Base-by-base conservation (phyloP, 2,888 invertebrate species). In the Zaprionus obscuricornis region DNA sequence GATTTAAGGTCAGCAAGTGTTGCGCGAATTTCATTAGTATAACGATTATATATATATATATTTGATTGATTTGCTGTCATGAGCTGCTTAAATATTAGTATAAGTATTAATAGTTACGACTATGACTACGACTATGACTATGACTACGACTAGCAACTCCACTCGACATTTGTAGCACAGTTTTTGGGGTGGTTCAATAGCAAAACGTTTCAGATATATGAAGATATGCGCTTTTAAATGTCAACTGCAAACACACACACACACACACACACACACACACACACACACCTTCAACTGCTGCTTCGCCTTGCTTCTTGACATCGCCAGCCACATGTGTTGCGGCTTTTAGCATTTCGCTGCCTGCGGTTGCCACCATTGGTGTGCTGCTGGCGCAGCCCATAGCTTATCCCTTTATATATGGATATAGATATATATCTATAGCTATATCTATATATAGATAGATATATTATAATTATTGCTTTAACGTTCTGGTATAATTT, bases 301-400 rank as follows among this genome's bases (percentile, higher is more conserved):
- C 76, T 73, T 87, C 88, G 43, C 88, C 87, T 45, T 76, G 73
- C 69, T 83, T 68, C 40, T 85, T 77, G 33, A 83, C 88, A 72
- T 87, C 86, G 46, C 70, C 59, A 49, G 86, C 86, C 74, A 64
- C 87, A 79, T 88, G 87, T 73, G 85, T 76, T 63, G 88, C 88
- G 47, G 87, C 85, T 65, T 88, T 88, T 51, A 88, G 64, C 75
- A 88, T 87, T 77, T 88, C 88, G 79, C 87, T 88, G 63, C 88
- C 88, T 45, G 86, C 86, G 16, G 88, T 88, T 56, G 88, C 88
- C 70, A 88, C 75, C 88, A 88, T 87, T 49, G 88, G 88, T 36
- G 87, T 86, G 81, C 88, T 88, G 72, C 88, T 82, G 46, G 88
- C 88, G 63, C 88, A 88, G 74, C 88, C 88, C 88, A 88, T 88